Evolutionary conservation across 2,888 invertebrate species (phyloP), one percentile per base, ranked within the genome.

Genomic region (Salticus scenicus): DNA sequence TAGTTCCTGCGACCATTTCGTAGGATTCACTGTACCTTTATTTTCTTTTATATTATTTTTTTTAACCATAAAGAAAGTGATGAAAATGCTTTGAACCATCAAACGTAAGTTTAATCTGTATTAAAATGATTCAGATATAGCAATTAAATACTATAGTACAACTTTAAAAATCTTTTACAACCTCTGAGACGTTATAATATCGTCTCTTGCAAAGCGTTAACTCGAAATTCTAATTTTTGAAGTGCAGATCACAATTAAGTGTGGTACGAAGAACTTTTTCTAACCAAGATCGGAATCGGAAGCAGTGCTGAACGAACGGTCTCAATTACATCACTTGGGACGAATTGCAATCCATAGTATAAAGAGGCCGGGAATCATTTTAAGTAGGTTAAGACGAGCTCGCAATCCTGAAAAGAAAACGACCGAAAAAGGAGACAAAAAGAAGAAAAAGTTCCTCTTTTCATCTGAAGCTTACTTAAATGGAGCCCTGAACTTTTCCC

Each of bases 331-430:
- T 76, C 37, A 73, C 64, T 7, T 4, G 10, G 37, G 37, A 37
- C 37, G 73, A 73, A 20, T 2, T 24, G 57, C 57, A 24, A 57
- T 66, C 51, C 47, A 69, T 57, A 63, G n/a, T 2, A 47, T 1
- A 67, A 37, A 83, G 42, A 66, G 66, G 82, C 82, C 82, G 82
- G 82, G 82, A 83, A 83, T 83, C 82, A 83, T 83, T 83, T 83
- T 83, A 83, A 83, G 76, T 83, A 83, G 82, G 82, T 83, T 76
- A 83, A 70, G 75, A 20, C 47, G 67, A 67, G 41, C 51, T 67
- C 66, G 67, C 67, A 51, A 66, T 67, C 42, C n/a, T 73, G 72
- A 78, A 77, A 73, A 84, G 73, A 84, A 84, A 69, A 64, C 47
- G 51, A 57, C 51, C 42, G 41, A 75, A 84, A 77, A 84, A 84